Base-by-base conservation (phyloP, 2,888 invertebrate genomes). In the Dynastes grantii region DNA sequence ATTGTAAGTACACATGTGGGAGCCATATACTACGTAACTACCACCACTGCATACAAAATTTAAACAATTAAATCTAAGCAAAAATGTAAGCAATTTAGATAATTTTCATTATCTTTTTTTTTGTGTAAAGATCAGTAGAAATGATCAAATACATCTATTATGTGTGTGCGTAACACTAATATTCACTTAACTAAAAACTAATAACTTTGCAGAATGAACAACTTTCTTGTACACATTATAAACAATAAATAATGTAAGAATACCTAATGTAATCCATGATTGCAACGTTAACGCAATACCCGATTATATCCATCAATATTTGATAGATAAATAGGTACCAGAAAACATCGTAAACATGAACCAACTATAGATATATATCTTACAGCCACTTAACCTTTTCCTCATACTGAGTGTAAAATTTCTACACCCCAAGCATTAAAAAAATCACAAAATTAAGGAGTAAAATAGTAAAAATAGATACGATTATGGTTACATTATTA, bases 171-270 rank as follows among this genome's bases (percentile, higher is more conserved):
- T 45, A 45, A 11, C 11, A 45, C 45, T 8, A 45, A 45, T 45
- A 45, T 45, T 11, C 11, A 45, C 8, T 45, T 45, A 45, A 2
- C 11, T 45, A 45, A 45, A 8, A 45, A 1, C 8, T 45, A 45
- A 45, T 63, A 11, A 32, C 9, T 0, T 27, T 49, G 67, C 67
- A 67, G 49, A 67, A 67, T 67, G 22, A 67, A 67, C 71, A 71
- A 71, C 58, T 71, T 71, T 55, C 58, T 71, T 55, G 71, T 71
- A 29, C 27, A 67, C 67, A 67, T 16, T 32, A 22, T 67, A 53
- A 76, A 76, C 76, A 76, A 76, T 76, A 76, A 67, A 68, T 65
- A 76, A 49, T 76, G 67, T 76, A 76, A 76, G 76, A 67, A 76
- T 76, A 76, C 64, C 58, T 67, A 55, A 51, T 32, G 76, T 29